Percentiles rank a stretch among this genome's conserved stretches.
phyloP scores from a whole-genome alignment of 2,888 invertebrate species.

The Nysson spinosus region DNA sequence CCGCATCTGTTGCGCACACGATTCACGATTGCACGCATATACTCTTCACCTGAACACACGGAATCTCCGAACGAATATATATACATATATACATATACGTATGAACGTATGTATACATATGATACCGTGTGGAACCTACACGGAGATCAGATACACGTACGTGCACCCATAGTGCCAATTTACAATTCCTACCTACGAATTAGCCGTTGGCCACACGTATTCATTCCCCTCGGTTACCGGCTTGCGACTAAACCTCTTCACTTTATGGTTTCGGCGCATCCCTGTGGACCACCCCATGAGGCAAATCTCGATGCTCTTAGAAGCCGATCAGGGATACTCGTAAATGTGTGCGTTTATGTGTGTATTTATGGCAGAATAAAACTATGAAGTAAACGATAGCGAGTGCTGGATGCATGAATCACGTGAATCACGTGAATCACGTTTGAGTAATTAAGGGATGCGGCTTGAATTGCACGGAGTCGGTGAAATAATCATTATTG shows the following conservation, averaged over 20 bases:
- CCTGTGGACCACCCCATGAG: slow-evolving; percentile 47
- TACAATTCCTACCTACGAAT: slow-evolving; percentile 70
- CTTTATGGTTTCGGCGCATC: slow-evolving; percentile 64
- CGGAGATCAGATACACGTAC: neutral
- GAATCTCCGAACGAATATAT: neutral
- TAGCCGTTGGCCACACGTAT: slow-evolving; percentile 61
- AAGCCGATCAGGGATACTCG: slow-evolving; percentile 24
- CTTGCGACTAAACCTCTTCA: slow-evolving; percentile 56
- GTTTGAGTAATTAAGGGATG: slow-evolving; percentile 41
- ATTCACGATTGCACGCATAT: slow-evolving; percentile 54
- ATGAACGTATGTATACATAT: neutral
- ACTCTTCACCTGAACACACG: slow-evolving; percentile 19
- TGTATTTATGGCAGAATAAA: too few relatives aligned
- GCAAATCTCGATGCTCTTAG: slow-evolving; percentile 7
- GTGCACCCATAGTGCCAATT: slow-evolving; percentile 67
- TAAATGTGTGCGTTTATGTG: neutral
- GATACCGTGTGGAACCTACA: neutral
- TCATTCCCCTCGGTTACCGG: slow-evolving; percentile 38
- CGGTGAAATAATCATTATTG: too few relatives aligned
- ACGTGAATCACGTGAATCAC: slow-evolving; percentile 30
- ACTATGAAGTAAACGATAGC: too few relatives aligned
- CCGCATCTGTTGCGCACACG: slow-evolving; percentile 76
- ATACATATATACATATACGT: neutral
- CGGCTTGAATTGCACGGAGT: too few relatives aligned
- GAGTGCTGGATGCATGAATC: too few relatives aligned